Base-by-base conservation (phyloP, 2,888 invertebrate species). In the Morpho achilles region DNA sequence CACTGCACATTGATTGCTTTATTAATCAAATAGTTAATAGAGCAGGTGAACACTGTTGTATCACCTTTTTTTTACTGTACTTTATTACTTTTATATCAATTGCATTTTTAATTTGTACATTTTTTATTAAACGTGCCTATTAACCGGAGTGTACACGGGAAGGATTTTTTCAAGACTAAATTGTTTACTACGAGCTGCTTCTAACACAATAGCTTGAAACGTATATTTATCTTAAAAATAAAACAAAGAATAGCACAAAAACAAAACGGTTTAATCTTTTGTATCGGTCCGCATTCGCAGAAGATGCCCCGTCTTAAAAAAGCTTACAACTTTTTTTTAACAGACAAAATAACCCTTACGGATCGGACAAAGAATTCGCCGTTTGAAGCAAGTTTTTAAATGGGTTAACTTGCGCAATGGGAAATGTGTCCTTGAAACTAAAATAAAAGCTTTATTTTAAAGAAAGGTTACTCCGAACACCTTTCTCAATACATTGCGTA, bases 81-180 rank as follows among this genome's bases (percentile, higher is more conserved):
- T 5, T 32, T 39, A 50, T 56, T 32, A 39, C 39, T 39, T 56
- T 22, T 16, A 45, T 39, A 44, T 45, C 7, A 44, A 16, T 32
- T 41, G 4, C 5, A 32, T 3, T 32, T 32, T 32, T 32, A 32
- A 5, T 32, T 32, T 32, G 2, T 32, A 32, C 0, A 32, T 2
- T 23, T 16, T 16, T 16, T 39, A 50, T 50, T 39, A 40, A 16
- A 5, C 54, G 10, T 10, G 10, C 49, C 10, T 56, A 58, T 43
- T 63, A 60, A 60, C 51, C 65, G 85, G 73, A 80, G 89, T 76
- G 85, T 72, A 76, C 86, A 74, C 81, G 77, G 74, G 82, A 80
- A 82, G 65, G 87, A 83, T 85, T 85, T 88, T 88, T 88, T 85
- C 81, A 63, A 80, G 84, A 90, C 89, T 90, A 87, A 89, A 83